A percentile compares a stretch with the other conserved stretches of the same genome.
phyloP scores from a whole-genome alignment of 2,888 invertebrate genomes.

The Halocaridina rubra region DNA sequence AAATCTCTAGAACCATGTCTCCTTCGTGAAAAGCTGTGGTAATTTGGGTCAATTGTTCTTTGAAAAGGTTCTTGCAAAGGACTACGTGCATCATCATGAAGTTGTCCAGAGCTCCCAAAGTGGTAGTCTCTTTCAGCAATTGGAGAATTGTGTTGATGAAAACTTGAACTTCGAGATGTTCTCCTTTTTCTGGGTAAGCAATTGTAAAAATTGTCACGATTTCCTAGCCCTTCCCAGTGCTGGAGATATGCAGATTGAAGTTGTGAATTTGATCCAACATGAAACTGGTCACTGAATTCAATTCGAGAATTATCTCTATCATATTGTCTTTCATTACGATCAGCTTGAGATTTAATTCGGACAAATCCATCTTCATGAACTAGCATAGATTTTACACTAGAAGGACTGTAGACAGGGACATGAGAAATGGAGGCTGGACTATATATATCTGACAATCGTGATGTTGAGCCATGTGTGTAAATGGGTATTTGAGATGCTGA shows the following conservation, averaged over 20 bases:
- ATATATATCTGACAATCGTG: conserved; percentile 21
- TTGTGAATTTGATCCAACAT: conserved; percentile 10
- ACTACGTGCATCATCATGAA: background rate
- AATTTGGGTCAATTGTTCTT: conserved; percentile 15
- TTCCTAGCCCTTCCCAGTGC: conserved; percentile 9
- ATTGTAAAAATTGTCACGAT: conserved; percentile 29
- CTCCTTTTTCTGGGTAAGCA: conserved; percentile 29
- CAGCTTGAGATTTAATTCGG: conserved; percentile 29
- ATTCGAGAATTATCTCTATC: background rate
- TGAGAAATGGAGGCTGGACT: background rate
- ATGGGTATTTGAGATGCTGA: conserved; percentile 33
- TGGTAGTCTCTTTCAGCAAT: conserved; percentile 18
- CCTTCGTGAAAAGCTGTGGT: conserved; percentile 21
- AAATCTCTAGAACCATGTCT: background rate
- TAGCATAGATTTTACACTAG: conserved; percentile 18
- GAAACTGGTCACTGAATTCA: background rate
- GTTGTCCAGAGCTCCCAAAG: background rate
- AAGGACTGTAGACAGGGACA: conserved; percentile 16
- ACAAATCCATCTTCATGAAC: conserved; percentile 51
- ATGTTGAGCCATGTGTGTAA: background rate
- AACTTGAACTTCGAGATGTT: background rate
- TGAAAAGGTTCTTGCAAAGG: background rate
- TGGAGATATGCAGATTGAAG: background rate
- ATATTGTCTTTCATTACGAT: background rate
- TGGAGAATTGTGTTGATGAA: conserved; percentile 24